phyloP scores from a whole-genome alignment of 2,113 vertebrate species.

The Synodontis membranacea region DNA sequence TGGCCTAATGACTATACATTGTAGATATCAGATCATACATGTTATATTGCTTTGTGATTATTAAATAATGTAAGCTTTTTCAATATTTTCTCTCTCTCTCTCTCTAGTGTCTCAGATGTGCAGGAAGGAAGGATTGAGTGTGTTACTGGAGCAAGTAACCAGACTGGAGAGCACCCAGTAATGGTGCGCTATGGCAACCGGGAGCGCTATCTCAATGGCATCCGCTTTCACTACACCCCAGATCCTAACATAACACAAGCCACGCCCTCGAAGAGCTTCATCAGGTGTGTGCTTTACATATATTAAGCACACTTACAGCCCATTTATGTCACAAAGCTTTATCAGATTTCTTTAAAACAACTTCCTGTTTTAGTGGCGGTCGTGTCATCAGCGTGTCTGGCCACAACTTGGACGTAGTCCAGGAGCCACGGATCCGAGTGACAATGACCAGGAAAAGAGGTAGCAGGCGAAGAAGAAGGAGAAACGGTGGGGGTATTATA shows the following conservation, averaged over 20 bases:
- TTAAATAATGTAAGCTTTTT: not conserved
- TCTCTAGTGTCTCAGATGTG: slow-evolving; percentile 75
- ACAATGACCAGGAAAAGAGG: slow-evolving; percentile 64
- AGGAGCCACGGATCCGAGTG: slow-evolving; percentile 86
- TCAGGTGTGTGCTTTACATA: slow-evolving; percentile 70
- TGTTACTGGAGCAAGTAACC: slow-evolving; percentile 79
- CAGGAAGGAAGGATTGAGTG: slow-evolving; percentile 79
- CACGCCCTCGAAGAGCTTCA: slow-evolving; percentile 86
- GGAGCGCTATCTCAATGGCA: slow-evolving; percentile 74
- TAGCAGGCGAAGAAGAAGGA: slow-evolving; percentile 56
- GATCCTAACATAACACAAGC: slow-evolving; percentile 88
- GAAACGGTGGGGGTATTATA: slow-evolving; percentile 31
- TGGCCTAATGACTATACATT: not conserved
- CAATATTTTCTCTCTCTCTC: not conserved
- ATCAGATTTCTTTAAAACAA: slow-evolving; percentile 3
- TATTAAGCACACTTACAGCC: not conserved
- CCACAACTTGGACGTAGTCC: slow-evolving; percentile 91
- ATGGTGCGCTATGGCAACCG: slow-evolving; percentile 80
- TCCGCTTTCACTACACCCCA: slow-evolving; percentile 80
- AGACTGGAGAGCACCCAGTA: slow-evolving; percentile 75
- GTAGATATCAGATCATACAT: not conserved
- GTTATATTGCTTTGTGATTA: not conserved
- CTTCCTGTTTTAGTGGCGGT: slow-evolving; percentile 77
- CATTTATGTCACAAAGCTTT: not conserved
- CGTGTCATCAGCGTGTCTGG: slow-evolving; percentile 83